These are phyloP conservation scores for Sericinus montela DNA, from an alignment of 2,888 invertebrate genomes.

Conservation along the genomic window DNA sequence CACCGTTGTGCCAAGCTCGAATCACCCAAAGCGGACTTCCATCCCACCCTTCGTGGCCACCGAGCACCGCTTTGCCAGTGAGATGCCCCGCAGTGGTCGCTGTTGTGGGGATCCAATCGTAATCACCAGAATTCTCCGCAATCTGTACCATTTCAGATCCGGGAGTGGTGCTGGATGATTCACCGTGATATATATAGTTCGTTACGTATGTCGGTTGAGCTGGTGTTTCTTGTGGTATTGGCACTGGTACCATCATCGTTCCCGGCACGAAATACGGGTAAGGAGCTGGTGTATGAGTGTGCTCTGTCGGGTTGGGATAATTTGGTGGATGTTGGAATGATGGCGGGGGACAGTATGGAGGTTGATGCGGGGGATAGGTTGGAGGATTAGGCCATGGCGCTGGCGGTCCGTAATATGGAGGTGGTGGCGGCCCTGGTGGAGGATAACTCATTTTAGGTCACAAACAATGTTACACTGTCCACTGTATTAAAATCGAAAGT, in stretches of 20 bases:
- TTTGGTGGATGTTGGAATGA: conserved; percentile 24
- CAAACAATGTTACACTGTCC: background rate
- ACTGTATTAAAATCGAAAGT: conserved; percentile 1
- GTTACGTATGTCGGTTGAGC: conserved; percentile 59
- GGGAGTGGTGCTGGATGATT: conserved; percentile 30
- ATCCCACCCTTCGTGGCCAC: conserved; percentile 73
- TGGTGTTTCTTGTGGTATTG: conserved; percentile 25
- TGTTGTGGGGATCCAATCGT: conserved; percentile 64
- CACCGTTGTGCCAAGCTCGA: conserved; percentile 64
- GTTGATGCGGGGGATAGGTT: conserved; percentile 27
- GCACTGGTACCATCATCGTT: conserved; percentile 35
- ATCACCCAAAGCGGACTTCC: conserved; percentile 73
- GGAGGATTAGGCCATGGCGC: conserved; percentile 30
- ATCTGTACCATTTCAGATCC: conserved; percentile 41
- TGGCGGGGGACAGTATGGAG: conserved; percentile 25
- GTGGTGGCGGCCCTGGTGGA: conserved; percentile 37
- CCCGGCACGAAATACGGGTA: conserved; percentile 61
- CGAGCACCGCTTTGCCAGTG: conserved; percentile 60
- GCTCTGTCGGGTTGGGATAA: conserved; percentile 31
- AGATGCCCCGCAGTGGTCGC: conserved; percentile 51
- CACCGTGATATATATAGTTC: conserved; percentile 67
- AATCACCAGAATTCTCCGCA: conserved; percentile 59
- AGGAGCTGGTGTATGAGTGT: conserved; percentile 31
- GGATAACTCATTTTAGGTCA: conserved; percentile 47
- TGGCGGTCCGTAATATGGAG: conserved; percentile 42